Percentiles rank a stretch among this genome's conserved stretches.
These are phyloP conservation scores for Solea solea DNA, from an alignment of 2,113 vertebrate genomes.

Conservation along the genomic window DNA sequence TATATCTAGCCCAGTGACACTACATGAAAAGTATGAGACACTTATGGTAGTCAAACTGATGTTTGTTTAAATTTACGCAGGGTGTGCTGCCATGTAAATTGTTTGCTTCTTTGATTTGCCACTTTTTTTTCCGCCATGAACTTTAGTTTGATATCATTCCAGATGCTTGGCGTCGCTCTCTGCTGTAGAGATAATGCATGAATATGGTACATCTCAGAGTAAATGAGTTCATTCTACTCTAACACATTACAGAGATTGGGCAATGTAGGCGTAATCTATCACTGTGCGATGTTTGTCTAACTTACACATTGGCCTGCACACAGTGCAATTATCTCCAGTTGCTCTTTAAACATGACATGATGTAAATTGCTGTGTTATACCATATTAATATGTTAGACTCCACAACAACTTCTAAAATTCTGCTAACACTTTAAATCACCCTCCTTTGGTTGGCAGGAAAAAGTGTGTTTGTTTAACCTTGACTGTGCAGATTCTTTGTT, in stretches of 20 bases:
- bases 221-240: conserved; percentile 63
- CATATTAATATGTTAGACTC: conserved; percentile 42
- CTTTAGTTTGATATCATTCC: conserved; percentile 62
- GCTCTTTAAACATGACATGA: conserved; percentile 64
- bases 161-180: conserved; percentile 48
- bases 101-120: conserved; percentile 67
- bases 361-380: conserved; percentile 58
- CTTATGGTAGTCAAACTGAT: conserved; percentile 62
- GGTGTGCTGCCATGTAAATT: conserved; percentile 64
- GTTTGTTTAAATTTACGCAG: conserved; percentile 70
- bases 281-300: conserved; percentile 56
- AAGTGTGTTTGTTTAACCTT: conserved; percentile 13
- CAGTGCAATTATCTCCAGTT: conserved; percentile 59
- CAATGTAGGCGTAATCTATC: conserved; percentile 61
- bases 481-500: conserved; percentile 15
- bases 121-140: conserved; percentile 45
- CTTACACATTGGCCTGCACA: conserved; percentile 57
- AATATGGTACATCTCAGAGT: conserved; percentile 38
- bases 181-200: conserved; percentile 41
- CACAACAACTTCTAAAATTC: conserved; percentile 21
- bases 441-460: conserved; percentile 6
- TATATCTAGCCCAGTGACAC: conserved; percentile 41
- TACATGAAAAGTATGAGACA: conserved; percentile 64
- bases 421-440: conserved; percentile 11
- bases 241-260: conserved; percentile 54